Conservation (phyloP, 1,140 invertebrate genomes). For the Drosophila carrolli region DNA sequence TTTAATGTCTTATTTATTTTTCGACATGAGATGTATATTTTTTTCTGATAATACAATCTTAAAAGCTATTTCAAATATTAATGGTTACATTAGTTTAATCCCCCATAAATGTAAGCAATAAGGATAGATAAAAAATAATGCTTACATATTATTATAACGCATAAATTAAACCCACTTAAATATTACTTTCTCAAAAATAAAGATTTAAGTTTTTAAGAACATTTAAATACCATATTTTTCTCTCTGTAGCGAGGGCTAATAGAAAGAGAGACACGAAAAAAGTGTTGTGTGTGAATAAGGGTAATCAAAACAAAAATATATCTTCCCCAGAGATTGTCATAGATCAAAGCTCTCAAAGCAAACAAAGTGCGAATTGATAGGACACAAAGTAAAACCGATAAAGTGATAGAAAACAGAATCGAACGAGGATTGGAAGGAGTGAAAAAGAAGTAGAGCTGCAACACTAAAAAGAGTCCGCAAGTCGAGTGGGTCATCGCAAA, state of each 20-base stretch:
- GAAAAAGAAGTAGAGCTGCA: slow-evolving; percentile 7
- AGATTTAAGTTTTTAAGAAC: too few relatives aligned
- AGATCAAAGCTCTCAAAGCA: slow-evolving; percentile 44
- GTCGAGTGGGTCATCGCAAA: slow-evolving; percentile 40
- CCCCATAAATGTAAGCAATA: too few relatives aligned
- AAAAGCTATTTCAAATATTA: too few relatives aligned
- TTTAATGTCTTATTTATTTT: too few relatives aligned
- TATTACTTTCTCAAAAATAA: too few relatives aligned
- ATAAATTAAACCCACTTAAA: too few relatives aligned
- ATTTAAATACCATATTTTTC: background rate
- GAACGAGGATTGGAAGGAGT: slow-evolving; percentile 4
- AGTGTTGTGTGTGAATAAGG: slow-evolving; percentile 52
- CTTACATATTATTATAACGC: too few relatives aligned
- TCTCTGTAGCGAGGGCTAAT: slow-evolving; percentile 17
- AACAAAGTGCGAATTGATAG: slow-evolving; percentile 62
- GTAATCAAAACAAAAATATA: slow-evolving; percentile 49
- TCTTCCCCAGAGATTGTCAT: slow-evolving; percentile 37
- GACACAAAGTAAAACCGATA: slow-evolving; percentile 31
- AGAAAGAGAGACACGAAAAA: slow-evolving; percentile 18
- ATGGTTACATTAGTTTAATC: too few relatives aligned
- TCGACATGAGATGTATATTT: too few relatives aligned
- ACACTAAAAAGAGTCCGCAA: slow-evolving; percentile 5
- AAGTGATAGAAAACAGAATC: slow-evolving; percentile 24
- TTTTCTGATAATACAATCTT: too few relatives aligned
- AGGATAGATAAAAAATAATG: too few relatives aligned